Conservation (phyloP, 2,113 vertebrate species). For the Psilopsiagon aurifrons region DNA sequence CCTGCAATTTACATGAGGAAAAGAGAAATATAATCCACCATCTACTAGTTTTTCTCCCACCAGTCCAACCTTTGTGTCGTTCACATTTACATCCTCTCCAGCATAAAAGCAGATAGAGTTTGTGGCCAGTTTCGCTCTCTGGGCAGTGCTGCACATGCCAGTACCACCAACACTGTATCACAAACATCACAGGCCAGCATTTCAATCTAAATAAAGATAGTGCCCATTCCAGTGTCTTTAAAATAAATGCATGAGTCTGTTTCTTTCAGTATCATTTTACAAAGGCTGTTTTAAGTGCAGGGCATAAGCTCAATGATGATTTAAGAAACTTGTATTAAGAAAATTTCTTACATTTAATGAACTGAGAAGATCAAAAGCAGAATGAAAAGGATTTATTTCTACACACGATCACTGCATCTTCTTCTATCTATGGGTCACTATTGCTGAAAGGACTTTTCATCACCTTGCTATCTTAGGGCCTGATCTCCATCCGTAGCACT, state of each 20-base stretch:
- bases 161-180: not conserved
- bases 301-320: not conserved
- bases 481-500: not conserved
- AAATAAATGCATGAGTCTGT: not conserved
- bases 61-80: not conserved
- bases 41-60: not conserved
- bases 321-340: not conserved
- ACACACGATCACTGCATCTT: not conserved
- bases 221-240: not conserved
- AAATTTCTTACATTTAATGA: not conserved
- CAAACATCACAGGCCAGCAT: not conserved
- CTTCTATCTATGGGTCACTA: constrained; percentile 20
- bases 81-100: not conserved
- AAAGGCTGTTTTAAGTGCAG: not conserved
- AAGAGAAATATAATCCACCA: constrained; percentile 15
- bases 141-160: not conserved
- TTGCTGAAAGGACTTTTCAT: constrained; percentile 38
- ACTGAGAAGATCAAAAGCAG: constrained; percentile 35
- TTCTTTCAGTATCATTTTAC: not conserved
- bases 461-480: not conserved
- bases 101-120: not conserved
- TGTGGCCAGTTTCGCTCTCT: not conserved
- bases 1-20: not conserved
- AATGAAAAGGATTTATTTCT: constrained; percentile 17
- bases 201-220: not conserved